Percentiles rank a stretch among this genome's conserved stretches.
Conservation (phyloP, 2,888 invertebrate species). For the Malachius bipustulatus region DNA sequence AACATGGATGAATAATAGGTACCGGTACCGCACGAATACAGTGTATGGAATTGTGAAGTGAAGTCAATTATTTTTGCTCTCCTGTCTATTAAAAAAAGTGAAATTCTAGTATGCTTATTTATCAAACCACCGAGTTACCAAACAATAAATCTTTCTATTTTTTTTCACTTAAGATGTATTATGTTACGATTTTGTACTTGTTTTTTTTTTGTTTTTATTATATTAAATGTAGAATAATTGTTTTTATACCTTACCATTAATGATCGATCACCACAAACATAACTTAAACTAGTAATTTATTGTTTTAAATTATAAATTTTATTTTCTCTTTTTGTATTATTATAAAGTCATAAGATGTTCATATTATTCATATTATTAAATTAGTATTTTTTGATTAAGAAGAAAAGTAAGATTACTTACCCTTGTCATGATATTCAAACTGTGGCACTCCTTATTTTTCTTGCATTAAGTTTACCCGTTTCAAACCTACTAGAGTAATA, state of each 20-base stretch:
- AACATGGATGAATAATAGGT: no score
- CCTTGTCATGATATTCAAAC: no score
- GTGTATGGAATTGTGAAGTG: no score
- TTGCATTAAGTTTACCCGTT: no score
- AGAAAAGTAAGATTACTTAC: no score
- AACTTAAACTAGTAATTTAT: conserved; percentile 31
- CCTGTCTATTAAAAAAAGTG: no score
- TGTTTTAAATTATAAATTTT: conserved; percentile 23
- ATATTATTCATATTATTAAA: conserved; percentile 30
- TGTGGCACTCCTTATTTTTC: no score
- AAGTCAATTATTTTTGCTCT: no score
- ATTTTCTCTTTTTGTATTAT: conserved; percentile 22
- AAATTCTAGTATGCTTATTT: conserved; percentile 29
- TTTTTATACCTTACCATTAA: conserved; percentile 9
- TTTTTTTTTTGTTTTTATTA: conserved; percentile 23
- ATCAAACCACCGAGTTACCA: conserved; percentile 29
- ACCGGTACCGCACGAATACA: no score
- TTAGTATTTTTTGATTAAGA: no score
- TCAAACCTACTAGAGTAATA: no score
- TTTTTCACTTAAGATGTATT: conserved; percentile 14
- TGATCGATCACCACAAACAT: no score
- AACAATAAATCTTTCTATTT: conserved; percentile 10
- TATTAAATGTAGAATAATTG: conserved; percentile 17
- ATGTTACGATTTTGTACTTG: conserved; percentile 21
- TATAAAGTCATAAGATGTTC: conserved; percentile 23